phyloP scores from a whole-genome alignment of 2,797 vertebrate species.

The Agapornis canus region DNA sequence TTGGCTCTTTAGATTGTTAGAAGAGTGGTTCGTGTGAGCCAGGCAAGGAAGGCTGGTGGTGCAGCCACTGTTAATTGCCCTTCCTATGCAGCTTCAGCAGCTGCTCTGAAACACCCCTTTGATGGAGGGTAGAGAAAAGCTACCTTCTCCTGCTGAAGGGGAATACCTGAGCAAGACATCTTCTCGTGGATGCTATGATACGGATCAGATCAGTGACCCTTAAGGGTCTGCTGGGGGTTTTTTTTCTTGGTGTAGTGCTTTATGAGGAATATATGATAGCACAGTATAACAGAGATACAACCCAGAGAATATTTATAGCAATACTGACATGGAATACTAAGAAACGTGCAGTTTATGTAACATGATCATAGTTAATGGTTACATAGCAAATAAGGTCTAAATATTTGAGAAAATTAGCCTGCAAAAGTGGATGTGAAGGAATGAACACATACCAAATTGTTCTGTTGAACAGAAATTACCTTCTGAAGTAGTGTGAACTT shows the following conservation, averaged over 20 bases:
- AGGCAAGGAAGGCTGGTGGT: background rate
- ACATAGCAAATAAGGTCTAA: constrained; percentile 12
- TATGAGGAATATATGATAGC: background rate
- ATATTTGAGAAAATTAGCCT: constrained; percentile 29
- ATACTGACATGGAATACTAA: background rate
- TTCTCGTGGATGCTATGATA: accelerated
- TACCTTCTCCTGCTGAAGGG: background rate
- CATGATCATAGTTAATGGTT: background rate
- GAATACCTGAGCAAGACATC: background rate
- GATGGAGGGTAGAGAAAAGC: accelerated
- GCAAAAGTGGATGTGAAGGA: background rate
- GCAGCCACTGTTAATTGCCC: too few relatives aligned
- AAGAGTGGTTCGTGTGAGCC: accelerated
- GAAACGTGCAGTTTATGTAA: background rate
- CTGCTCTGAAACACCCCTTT: background rate
- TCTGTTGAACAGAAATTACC: constrained; percentile 52
- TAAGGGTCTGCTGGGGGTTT: background rate
- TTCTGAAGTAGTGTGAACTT: constrained; percentile 53
- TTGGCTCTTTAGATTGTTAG: accelerated
- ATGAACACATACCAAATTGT: constrained; percentile 10
- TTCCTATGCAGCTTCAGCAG: background rate
- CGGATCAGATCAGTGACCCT: accelerated
- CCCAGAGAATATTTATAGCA: background rate
- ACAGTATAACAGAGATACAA: background rate
- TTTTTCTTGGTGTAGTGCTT: background rate